phyloP scores from a whole-genome alignment of 2,113 vertebrate genomes.

The Mola mola region DNA sequence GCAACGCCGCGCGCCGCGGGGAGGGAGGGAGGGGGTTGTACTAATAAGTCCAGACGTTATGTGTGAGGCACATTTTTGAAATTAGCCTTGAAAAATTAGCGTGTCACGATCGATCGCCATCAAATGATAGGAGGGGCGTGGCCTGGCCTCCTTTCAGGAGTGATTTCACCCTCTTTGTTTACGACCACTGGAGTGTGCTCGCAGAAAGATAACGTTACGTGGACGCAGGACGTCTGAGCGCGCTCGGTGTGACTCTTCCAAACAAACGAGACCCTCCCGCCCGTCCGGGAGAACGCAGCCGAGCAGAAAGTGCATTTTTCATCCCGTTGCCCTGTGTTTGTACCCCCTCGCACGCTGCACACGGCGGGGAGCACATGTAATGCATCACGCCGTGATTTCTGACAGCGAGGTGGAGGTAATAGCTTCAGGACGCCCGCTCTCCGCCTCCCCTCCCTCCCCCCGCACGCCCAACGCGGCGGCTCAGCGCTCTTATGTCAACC shows the following conservation, averaged over 20 bases:
- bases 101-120: constrained; percentile 76
- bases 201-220: too few species aligned
- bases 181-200: too few species aligned
- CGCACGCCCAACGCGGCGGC: constrained; percentile 71
- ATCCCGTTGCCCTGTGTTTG: constrained; percentile 71
- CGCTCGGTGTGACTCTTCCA: too few species aligned
- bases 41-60: constrained; percentile 82
- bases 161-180: too few species aligned
- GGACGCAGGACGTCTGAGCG: too few species aligned
- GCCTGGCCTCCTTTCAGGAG: constrained; percentile 21
- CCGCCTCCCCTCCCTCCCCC: constrained; percentile 80
- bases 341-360: constrained; percentile 62
- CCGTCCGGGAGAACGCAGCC: constrained; percentile 40
- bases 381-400: constrained; percentile 87
- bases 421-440: constrained; percentile 81
- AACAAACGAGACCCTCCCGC: too few species aligned
- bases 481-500: constrained; percentile 85
- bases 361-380: constrained; percentile 77
- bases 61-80: constrained; percentile 77
- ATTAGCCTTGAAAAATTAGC: constrained; percentile 81
- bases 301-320: constrained; percentile 76
- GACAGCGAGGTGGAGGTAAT: constrained; percentile 84
- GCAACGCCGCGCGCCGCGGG: constrained; percentile 48
- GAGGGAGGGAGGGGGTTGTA: constrained; percentile 37
- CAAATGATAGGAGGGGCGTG: constrained; percentile 66